These are phyloP conservation scores for Argyrosomus regius DNA, from an alignment of 2,797 vertebrate genomes.

Conservation along the genomic window DNA sequence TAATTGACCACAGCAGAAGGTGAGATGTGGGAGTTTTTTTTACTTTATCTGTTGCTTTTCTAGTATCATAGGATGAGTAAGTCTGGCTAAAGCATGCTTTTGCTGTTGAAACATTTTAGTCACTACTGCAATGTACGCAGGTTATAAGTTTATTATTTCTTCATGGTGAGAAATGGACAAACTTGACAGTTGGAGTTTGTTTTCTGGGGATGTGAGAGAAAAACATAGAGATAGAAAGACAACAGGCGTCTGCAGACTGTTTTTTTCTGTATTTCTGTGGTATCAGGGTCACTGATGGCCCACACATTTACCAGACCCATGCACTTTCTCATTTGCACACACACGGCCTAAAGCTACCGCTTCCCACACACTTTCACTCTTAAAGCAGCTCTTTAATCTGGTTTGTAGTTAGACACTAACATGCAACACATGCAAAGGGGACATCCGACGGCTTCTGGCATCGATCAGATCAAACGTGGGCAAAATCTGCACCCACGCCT, in stretches of 20 bases:
- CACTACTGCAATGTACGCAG: not conserved
- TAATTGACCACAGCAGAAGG: not conserved
- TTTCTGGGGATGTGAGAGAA: constrained; percentile 35
- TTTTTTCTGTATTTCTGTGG: constrained; percentile 29
- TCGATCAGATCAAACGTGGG: constrained; percentile 51
- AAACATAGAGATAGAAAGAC: not conserved
- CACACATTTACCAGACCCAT: constrained; percentile 38
- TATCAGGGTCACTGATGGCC: constrained; percentile 44
- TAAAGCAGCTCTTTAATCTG: constrained; percentile 59
- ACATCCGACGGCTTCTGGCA: constrained; percentile 50
- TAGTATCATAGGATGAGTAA: not conserved
- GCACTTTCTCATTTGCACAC: constrained; percentile 41
- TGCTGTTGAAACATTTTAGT: constrained; percentile 4
- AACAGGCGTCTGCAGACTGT: constrained; percentile 18
- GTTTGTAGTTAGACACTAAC: constrained; percentile 48
- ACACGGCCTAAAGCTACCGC: constrained; percentile 25
- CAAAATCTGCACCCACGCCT: constrained; percentile 56
- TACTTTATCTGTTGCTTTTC: constrained; percentile 14
- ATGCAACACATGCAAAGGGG: constrained; percentile 53
- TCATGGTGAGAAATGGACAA: not conserved
- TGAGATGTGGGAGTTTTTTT: constrained; percentile 14
- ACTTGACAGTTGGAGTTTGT: not conserved
- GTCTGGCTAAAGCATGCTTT: not conserved
- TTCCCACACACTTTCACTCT: constrained; percentile 74
- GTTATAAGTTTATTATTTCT: not conserved